Base-by-base conservation (phyloP, 2,113 vertebrate genomes). In the Acanthochromis polyacanthus region DNA sequence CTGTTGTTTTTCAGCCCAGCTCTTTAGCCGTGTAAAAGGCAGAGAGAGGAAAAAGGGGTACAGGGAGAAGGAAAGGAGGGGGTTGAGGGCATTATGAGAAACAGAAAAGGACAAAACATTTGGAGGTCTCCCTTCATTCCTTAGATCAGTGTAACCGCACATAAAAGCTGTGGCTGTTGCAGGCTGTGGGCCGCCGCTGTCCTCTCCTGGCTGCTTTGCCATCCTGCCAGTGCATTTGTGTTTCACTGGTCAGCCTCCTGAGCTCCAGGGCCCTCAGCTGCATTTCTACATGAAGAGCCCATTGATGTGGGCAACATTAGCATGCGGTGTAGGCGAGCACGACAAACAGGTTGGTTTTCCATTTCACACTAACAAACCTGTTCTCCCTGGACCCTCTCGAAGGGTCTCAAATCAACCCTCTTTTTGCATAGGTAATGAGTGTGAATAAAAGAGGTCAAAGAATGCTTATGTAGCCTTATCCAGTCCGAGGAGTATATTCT, bases 271-370 rank as follows among this genome's bases (percentile, higher is more conserved):
- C 77, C 69, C 72, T 53, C 55, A 46, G 75, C 79, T 74, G 75
- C 63, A 73, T 85, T 71, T 65, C 69, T 28, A 66, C 85, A 87
- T 92, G 87, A 89, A 83, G 77, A 88, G 88, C 51, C 83, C 85
- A 91, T 94, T 93, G 91, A 92, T 87, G 75, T 69, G 36, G 82
- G 55, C 76, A 43, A 30, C 91, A 94, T 95, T 95, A 92, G 90
- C 91, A 93, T 94, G 92, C 92, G 43, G 32, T 76, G 64, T 67
- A 36, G 80, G 78, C 56, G 32, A 79, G 83, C 75, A 32, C 57
- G 22, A 83, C 86, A 90, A 90, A 89, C 90, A 83, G 90, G 86
- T 92, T 78, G 68, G 82, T 85, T 83, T 92, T 81, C 74, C 62
- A 62, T 88, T 89, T 83, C 85, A 80, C 70, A 80, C 82, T 84